phyloP scores from a whole-genome alignment of 2,113 vertebrate species.

The Vicugna pacos region DNA sequence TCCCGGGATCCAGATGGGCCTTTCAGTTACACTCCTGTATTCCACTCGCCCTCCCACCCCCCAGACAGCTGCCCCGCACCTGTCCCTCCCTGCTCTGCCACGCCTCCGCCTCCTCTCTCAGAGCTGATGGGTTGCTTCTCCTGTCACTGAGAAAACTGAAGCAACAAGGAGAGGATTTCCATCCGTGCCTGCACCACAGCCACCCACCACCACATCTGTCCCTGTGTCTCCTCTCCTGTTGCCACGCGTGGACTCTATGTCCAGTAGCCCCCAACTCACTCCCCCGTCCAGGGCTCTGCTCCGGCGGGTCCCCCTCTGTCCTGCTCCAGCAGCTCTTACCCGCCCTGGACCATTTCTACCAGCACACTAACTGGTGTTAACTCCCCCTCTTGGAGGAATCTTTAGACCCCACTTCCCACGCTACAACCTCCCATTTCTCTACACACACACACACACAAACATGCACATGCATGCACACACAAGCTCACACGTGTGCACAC shows the following conservation, averaged over 20 bases:
- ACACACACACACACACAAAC: too few relatives aligned
- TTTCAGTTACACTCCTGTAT: fast-evolving
- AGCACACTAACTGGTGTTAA: fast-evolving
- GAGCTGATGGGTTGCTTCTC: background rate
- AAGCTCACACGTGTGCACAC: fast-evolving
- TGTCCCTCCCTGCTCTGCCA: fast-evolving
- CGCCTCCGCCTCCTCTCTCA: fast-evolving
- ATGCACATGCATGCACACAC: fast-evolving
- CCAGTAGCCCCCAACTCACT: background rate
- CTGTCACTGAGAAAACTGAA: fast-evolving
- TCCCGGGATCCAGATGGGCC: background rate
- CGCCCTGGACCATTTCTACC: too few relatives aligned
- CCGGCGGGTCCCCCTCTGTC: background rate
- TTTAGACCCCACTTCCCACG: background rate
- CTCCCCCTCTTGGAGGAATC: background rate
- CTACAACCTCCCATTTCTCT: background rate
- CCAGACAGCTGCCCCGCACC: fast-evolving
- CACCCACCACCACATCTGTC: fast-evolving
- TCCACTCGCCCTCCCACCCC: fast-evolving
- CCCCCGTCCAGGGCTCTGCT: fast-evolving
- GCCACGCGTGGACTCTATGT: fast-evolving
- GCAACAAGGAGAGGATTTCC: background rate
- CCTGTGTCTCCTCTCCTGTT: background rate
- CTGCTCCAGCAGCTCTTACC: background rate
- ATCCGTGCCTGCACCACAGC: fast-evolving